These are phyloP conservation scores for Hephaestus fuliginosus DNA, from an alignment of 2,797 vertebrate species.

Conservation along the genomic window DNA sequence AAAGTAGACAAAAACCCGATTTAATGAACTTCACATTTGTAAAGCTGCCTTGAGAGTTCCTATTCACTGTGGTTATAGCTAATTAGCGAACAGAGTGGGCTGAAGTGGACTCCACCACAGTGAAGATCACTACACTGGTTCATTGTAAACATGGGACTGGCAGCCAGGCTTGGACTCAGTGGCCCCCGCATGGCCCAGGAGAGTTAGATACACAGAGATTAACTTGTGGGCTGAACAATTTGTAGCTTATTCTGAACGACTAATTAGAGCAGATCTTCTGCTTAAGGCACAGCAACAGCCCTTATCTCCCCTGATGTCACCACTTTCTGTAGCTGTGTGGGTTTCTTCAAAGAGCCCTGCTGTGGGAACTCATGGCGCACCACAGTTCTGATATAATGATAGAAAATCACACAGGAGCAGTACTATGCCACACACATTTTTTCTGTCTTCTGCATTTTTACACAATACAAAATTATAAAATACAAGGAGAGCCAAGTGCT, in stretches of 20 bases:
- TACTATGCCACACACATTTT: background rate
- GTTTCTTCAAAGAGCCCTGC: slow-evolving; percentile 32
- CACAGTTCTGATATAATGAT: background rate
- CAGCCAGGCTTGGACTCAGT: slow-evolving; percentile 45
- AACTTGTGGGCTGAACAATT: slow-evolving; percentile 47
- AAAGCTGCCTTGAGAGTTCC: slow-evolving; percentile 22
- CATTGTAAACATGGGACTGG: slow-evolving; percentile 27
- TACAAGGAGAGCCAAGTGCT: background rate
- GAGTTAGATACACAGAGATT: slow-evolving; percentile 24
- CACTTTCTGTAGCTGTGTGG: slow-evolving; percentile 26
- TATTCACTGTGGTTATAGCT: slow-evolving; percentile 34
- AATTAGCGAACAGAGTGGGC: slow-evolving; percentile 55
- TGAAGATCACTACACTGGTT: slow-evolving; percentile 34
- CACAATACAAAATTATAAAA: background rate
- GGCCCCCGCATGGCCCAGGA: slow-evolving; percentile 18
- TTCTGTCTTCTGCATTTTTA: background rate
- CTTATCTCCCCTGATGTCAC: slow-evolving; percentile 37
- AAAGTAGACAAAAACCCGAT: background rate
- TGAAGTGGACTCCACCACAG: slow-evolving; percentile 14
- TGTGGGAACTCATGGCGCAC: slow-evolving; percentile 7
- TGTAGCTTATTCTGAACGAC: slow-evolving; percentile 60
- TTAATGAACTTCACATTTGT: slow-evolving; percentile 6
- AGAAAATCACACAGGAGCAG: background rate
- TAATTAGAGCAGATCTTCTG: slow-evolving; percentile 64
- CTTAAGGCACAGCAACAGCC: slow-evolving; percentile 46